phyloP scores from a whole-genome alignment of 2,888 invertebrate genomes.

The Aspidiotus destructor region DNA sequence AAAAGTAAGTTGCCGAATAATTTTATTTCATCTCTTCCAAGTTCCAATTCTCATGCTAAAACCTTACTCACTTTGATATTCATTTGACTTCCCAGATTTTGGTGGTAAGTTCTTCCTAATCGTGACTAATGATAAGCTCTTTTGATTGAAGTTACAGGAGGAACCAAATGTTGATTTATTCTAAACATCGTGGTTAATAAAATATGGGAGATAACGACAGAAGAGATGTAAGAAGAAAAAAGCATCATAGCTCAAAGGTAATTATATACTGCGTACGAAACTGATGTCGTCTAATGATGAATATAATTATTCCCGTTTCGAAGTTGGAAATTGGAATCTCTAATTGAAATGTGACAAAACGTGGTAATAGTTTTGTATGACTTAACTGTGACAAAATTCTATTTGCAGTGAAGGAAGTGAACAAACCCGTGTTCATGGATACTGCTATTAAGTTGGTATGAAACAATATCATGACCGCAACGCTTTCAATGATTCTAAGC shows the following conservation, averaged over 20 bases:
- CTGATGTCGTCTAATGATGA: not conserved
- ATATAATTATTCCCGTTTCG: not conserved
- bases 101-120: no score
- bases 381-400: not conserved
- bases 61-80: no score
- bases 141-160: no score
- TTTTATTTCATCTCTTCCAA: no score
- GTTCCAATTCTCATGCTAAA: no score
- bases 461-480: constrained; percentile 3
- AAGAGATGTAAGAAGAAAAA: constrained; percentile 16
- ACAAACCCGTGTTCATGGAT: constrained; percentile 13
- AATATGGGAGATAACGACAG: constrained; percentile 8
- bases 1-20: no score
- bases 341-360: not conserved
- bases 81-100: no score
- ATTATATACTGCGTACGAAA: not conserved
- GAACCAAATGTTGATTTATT: no score
- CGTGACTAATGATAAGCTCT: no score
- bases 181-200: no score
- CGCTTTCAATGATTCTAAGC: constrained; percentile 16
- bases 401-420: not conserved
- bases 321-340: not conserved
- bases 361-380: not conserved
- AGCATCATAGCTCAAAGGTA: not conserved
- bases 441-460: constrained; percentile 29